A percentile compares a stretch with the other conserved stretches of the same genome.
Conservation (phyloP, 2,113 vertebrate genomes). For the Chrysochloris asiatica region DNA sequence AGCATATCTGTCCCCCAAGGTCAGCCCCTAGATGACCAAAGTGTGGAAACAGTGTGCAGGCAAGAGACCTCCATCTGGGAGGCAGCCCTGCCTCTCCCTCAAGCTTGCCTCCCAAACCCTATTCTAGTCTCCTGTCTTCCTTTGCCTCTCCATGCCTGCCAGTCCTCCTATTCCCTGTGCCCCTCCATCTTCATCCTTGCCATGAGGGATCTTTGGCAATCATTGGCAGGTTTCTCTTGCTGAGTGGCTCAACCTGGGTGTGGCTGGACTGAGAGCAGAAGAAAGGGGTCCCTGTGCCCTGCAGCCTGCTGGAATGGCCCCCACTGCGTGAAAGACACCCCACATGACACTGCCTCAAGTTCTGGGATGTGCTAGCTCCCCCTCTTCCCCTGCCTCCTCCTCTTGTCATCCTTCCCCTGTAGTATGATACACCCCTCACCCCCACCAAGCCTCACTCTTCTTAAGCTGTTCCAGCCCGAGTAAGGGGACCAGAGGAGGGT, state of each 20-base stretch:
- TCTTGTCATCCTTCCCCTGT: neutral
- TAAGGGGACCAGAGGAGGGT: neutral
- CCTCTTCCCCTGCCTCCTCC: neutral
- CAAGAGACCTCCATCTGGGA: neutral
- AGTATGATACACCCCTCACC: neutral
- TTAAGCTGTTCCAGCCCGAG: neutral
- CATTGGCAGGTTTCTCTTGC: neutral
- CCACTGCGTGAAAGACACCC: neutral
- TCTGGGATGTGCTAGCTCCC: fast-evolving
- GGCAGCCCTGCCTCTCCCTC: neutral
- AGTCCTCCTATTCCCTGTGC: neutral
- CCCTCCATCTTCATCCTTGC: neutral
- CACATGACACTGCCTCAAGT: neutral
- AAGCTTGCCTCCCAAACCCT: neutral
- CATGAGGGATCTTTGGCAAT: neutral
- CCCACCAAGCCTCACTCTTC: neutral
- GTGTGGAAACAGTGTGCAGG: neutral
- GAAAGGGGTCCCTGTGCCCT: neutral
- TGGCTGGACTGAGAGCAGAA: neutral
- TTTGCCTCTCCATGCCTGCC: neutral
- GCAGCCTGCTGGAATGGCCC: neutral
- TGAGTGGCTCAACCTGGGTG: neutral
- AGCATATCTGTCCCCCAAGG: neutral
- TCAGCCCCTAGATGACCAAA: neutral
- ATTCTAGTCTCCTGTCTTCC: neutral